Base-by-base conservation (phyloP, 2,113 vertebrate genomes). In the Oostethus manadensis region DNA sequence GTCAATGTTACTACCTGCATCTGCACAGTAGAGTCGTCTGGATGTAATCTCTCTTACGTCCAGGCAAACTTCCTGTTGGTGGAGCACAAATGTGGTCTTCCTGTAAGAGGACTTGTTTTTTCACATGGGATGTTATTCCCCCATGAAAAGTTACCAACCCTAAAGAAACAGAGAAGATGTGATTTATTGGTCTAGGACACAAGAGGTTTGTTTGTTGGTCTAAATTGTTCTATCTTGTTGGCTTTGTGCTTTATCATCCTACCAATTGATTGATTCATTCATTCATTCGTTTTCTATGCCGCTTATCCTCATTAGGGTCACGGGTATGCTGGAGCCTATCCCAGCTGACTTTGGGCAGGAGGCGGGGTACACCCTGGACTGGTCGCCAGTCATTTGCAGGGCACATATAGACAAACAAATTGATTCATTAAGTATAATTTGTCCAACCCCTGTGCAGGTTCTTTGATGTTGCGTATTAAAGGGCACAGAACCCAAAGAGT, bases 101-200 rank as follows among this genome's bases (percentile, higher is more conserved):
- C 63, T 67, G 51, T 56, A 61, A 70, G 60, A 72, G 64, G 73
- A 68, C 59, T 71, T 55, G 46, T 47, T 66, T 54, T 63, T 66
- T 79, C 78, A 78, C 68, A 79, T 81, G 76, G 81, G 84, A 83
- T 79, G 62, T 72, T 60, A 72, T 71, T 85, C 78, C 71, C 79
- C 14, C 47, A 73, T 69, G 72, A 80, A 83, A 83, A 60, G 70
- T 73, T 54, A 33, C 70, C 66, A 71, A 77, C 76, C 62, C n/a
- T 69, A 80, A 79, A 83, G 73, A 80, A 77, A 80, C 72, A 21
- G 58, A 57, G 71, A 81, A 75, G 70, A 82, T 69, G 62, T 84
- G 78, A 86, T 81, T 74, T 74, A 64, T 60, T 18, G 44, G 53
- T 62, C 77, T 45, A 40, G 64, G 22, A 78, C 71, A 74, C 69